Percentiles rank a stretch among this genome's conserved stretches.
Conservation (phyloP, 1,140 invertebrate species). For the Leucophenga varia region DNA sequence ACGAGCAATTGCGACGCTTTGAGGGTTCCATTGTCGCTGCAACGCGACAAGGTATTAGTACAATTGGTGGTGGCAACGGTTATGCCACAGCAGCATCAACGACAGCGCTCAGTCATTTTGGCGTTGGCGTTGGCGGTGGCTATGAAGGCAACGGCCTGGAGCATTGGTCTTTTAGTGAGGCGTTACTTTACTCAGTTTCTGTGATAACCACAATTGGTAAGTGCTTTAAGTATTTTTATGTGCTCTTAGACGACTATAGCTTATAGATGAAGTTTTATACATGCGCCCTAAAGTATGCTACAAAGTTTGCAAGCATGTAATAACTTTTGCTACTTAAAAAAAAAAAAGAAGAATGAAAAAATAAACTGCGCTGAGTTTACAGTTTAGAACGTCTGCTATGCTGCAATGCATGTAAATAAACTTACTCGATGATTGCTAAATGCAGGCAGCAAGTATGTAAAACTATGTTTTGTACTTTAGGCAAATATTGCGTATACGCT, state of each 20-base stretch:
- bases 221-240: constrained; percentile 47
- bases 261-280: constrained; percentile 5
- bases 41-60: constrained; percentile 60
- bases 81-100: constrained; percentile 1
- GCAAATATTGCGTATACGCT: constrained; percentile 40
- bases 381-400: too few relatives aligned
- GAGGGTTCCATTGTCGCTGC: constrained; percentile 75
- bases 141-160: constrained; percentile 33
- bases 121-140: constrained; percentile 22
- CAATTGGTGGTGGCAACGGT: too few relatives aligned
- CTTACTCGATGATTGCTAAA: too few relatives aligned
- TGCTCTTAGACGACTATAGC: constrained; percentile 11
- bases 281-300: too few relatives aligned
- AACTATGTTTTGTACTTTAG: too few relatives aligned
- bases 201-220: constrained; percentile 84
- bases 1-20: constrained; percentile 73
- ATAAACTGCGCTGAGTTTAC: too few relatives aligned
- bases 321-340: too few relatives aligned
- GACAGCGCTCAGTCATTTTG: constrained; percentile 8
- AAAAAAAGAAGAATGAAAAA: too few relatives aligned
- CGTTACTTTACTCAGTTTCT: constrained; percentile 78
- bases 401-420: too few relatives aligned
- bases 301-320: too few relatives aligned
- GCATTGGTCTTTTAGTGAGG: constrained; percentile 76
- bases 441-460: too few relatives aligned